phyloP scores from a whole-genome alignment of 2,888 invertebrate species.

The Tridacna crocea region DNA sequence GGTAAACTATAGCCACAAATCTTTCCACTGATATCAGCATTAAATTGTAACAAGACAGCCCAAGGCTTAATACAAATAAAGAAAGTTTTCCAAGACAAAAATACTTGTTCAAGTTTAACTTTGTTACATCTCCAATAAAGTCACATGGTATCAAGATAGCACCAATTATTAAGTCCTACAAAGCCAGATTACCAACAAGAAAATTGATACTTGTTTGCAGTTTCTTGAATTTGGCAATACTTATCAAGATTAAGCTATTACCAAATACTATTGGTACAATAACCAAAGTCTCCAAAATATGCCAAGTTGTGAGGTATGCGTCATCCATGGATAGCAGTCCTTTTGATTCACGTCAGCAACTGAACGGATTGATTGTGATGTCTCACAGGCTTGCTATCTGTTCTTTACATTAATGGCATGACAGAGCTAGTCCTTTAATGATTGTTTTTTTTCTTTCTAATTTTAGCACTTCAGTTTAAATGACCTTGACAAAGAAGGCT shows the following conservation, averaged over 20 bases:
- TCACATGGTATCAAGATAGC: constrained; percentile 43
- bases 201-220: constrained; percentile 40
- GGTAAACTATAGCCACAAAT: constrained; percentile 35
- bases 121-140: constrained; percentile 17
- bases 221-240: constrained; percentile 28
- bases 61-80: constrained; percentile 42
- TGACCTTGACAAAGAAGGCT: no score
- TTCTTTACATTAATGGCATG: no score
- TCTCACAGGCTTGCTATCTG: no score
- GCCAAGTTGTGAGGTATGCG: constrained; percentile 24
- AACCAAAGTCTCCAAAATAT: constrained; percentile 26
- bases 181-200: constrained; percentile 40
- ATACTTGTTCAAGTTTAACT: constrained; percentile 30
- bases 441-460: no score
- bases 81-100: constrained; percentile 41
- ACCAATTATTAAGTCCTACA: constrained; percentile 41
- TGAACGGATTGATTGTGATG: no score
- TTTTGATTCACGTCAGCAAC: no score
- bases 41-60: constrained; percentile 40
- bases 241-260: constrained; percentile 43
- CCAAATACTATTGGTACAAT: constrained; percentile 43
- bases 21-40: constrained; percentile 48
- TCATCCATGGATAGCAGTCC: no score
- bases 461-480: no score
- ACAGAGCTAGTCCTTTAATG: no score